Evolutionary conservation across 2,888 invertebrate genomes (phyloP), one percentile per base, ranked within the genome.

Genomic region (Aphidoletes aphidimyza): DNA sequence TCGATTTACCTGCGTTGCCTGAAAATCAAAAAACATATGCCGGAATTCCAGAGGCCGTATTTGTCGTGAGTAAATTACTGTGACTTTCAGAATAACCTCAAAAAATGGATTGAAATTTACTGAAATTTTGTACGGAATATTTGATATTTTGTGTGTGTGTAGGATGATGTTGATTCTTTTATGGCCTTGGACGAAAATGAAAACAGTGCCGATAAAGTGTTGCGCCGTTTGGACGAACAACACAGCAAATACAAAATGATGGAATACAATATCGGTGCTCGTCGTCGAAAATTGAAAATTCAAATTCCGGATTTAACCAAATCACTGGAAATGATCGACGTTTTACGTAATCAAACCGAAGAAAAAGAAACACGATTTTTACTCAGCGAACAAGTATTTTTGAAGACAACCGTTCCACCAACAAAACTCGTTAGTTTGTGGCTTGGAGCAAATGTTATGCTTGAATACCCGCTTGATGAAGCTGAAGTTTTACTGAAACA

Each of bases 171-270:
- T 49, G 97, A 98, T 88, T 93, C 94, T 85, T 99, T 94, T 90
- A 97, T 99, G 97, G 92, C 92, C 86, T 91, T 93, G 87, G 91
- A 95, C 22, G 97, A 96, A 88, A 97, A 97, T 88, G 93, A 93
- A 86, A 94, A 93, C 84, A 94, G 94, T 86, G 96, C 95, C 1
- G 97, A 98, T 87, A 93, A 94, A 89, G 97, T 97, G 22, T 91
- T 98, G 84, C 94, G 94, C 88, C 93, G 92, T 88, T 91, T 98
- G 85, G 98, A 99, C 89, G 98, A 98, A 88, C 95, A 95, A 88
- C 97, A 98, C 91, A 95, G 95, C 85, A 98, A 98, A 92, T 98
- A 98, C 90, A 98, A 98, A 91, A 97, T 97, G 89, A 97, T 99
- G 97, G 98, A 99, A 90, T 94, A 94, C 87, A 98, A 97, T 89